Conservation (phyloP, 2,888 invertebrate genomes). For the Erebia ligea region DNA sequence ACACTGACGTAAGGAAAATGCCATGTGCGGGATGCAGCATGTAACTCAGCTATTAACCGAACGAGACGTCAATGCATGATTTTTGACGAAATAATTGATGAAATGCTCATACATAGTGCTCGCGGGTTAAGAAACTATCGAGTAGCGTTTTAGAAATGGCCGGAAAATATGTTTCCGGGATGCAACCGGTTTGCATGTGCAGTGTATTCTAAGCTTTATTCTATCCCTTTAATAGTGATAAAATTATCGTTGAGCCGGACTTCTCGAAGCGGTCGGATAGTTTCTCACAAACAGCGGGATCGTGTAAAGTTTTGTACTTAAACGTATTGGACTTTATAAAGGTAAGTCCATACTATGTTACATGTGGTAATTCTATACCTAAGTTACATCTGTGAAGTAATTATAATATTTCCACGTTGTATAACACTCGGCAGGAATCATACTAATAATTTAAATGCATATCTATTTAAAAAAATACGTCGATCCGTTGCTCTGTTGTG, state of each 20-base stretch:
- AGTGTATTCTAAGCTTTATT: conserved; percentile 9
- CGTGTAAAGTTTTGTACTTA: conserved; percentile 14
- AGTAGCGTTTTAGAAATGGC: too few species aligned
- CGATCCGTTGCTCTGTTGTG: too few species aligned
- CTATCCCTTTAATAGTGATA: conserved; percentile 22
- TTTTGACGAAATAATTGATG: too few species aligned
- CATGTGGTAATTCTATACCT: background rate
- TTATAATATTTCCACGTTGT: background rate
- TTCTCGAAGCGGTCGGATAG: conserved; percentile 20
- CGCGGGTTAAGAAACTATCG: too few species aligned
- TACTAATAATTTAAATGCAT: background rate
- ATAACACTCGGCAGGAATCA: background rate
- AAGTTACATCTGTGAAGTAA: background rate
- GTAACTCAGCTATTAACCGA: too few species aligned
- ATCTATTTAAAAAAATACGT: too few species aligned
- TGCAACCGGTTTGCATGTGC: background rate
- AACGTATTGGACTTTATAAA: conserved; percentile 20
- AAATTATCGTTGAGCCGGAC: conserved; percentile 29
- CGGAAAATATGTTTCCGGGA: background rate
- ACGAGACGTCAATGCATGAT: too few species aligned
- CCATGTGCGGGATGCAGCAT: too few species aligned
- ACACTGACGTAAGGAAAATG: too few species aligned
- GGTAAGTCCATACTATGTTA: conserved; percentile 2
- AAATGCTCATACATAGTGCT: too few species aligned
- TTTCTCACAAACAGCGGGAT: conserved; percentile 14